Base-by-base conservation (phyloP, 2,797 vertebrate species). In the Helicolenus hilgendorfi region DNA sequence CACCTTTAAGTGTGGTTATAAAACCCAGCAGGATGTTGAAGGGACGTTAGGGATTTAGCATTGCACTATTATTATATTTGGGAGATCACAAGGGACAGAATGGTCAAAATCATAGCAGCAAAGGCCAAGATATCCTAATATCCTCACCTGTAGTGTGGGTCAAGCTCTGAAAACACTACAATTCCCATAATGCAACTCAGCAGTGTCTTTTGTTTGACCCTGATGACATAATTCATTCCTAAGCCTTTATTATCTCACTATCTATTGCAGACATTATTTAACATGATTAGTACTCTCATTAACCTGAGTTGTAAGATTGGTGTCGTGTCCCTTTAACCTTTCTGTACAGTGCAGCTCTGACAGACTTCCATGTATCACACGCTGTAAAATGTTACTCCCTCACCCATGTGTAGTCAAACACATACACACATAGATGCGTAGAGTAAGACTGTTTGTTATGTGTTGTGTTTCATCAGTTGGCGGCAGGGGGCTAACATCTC, bases 401-500 rank as follows among this genome's bases (percentile, higher is more conserved):
- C 45, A 6, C 45, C 55, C 53, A 70, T 11, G 8, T 73, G 29
- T 55, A 59, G 15, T 74, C 11, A 71, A 53, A 33, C 38, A 22
- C 31, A 22, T 20, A 65, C 63, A 68, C 11, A 63, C 33, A 72
- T 1, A 56, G 36, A 45, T 10, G 33, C 14, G 58, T 10, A 55
- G 7, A 75, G 31, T 49, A 33, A n/a, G 55, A 63, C 49, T 64
- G 36, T 81, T 87, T 84, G 70, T 64, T 76, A 81, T 88, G 84
- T 69, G 70, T 70, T 80, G 83, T 72, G 81, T 90, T 92, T 91
- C 86, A 87, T 89, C 84, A 84, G 56, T 93, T 87, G 72, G 60
- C 85, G 1, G 86, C 67, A 72, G 81, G 88, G 63, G 86, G 87
- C 41, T 71, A 87, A 84, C 70, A 85, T 79, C 84, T 86, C 91